These are phyloP conservation scores for Melinaea menophilus DNA, from an alignment of 2,888 invertebrate genomes.

Conservation along the genomic window DNA sequence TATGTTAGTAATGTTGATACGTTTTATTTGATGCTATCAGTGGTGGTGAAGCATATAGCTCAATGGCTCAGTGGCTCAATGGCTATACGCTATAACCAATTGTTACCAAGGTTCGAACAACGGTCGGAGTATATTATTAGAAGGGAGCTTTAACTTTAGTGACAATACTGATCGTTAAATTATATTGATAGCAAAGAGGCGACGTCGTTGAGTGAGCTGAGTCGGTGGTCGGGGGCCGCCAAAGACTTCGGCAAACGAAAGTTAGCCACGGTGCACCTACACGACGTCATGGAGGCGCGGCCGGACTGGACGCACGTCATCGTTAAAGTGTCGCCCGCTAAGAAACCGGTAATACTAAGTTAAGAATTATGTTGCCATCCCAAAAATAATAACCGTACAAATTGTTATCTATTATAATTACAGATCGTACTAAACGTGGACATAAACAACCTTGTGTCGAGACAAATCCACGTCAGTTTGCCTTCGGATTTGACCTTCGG, in stretches of 20 bases:
- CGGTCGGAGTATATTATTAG: too few species aligned
- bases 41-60: too few species aligned
- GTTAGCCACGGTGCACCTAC: constrained; percentile 78
- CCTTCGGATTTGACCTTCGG: constrained; percentile 54
- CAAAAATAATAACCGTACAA: background rate
- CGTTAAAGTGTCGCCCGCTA: constrained; percentile 80
- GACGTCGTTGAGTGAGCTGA: constrained; percentile 55
- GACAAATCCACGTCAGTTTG: constrained; percentile 53
- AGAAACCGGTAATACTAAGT: constrained; percentile 69
- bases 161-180: too few species aligned
- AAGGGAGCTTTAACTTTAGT: too few species aligned
- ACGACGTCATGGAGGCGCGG: constrained; percentile 75
- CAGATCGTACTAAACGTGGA: constrained; percentile 82
- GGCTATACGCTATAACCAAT: too few species aligned
- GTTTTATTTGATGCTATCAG: too few species aligned
- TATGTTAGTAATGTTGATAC: too few species aligned
- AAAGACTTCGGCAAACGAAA: constrained; percentile 60
- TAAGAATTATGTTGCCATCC: too few species aligned
- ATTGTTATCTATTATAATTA: constrained; percentile 35
- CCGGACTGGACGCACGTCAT: constrained; percentile 83
- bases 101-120: too few species aligned
- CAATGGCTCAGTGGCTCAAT: too few species aligned
- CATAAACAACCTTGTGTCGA: constrained; percentile 73
- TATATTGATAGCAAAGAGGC: constrained; percentile 54
- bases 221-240: constrained; percentile 61